Conservation (phyloP, 1,140 invertebrate species). For the Panagrolaimus sp. region DNA sequence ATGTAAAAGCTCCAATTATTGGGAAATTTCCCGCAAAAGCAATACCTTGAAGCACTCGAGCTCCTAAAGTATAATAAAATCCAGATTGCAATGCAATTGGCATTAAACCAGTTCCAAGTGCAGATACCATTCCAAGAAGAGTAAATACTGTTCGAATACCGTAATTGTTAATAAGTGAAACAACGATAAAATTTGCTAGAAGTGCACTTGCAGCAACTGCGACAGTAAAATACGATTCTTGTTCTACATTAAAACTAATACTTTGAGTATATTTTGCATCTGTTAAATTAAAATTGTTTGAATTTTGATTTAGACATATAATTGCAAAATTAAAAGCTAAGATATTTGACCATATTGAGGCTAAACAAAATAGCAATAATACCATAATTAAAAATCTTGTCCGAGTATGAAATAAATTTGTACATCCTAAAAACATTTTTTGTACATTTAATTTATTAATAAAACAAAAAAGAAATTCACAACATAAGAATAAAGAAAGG, state of each 20-base stretch:
- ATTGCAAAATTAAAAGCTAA: constrained; percentile 43
- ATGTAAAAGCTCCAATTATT: constrained; percentile 53
- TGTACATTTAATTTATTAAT: too few relatives aligned
- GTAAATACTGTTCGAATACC: constrained; percentile 42
- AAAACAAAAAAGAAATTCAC: too few relatives aligned
- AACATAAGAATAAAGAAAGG: neutral
- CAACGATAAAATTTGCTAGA: constrained; percentile 44
- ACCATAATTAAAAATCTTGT: constrained; percentile 42
- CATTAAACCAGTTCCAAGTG: constrained; percentile 30
- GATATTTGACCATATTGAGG: constrained; percentile 47
- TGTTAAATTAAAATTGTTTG: constrained; percentile 10
- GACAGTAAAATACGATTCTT: constrained; percentile 36
- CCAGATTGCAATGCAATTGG: constrained; percentile 34
- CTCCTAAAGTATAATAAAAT: constrained; percentile 41
- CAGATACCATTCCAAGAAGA: constrained; percentile 36
- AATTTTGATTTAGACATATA: constrained; percentile 35
- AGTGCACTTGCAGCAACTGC: constrained; percentile 38
- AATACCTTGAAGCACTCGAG: constrained; percentile 45
- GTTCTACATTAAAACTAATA: constrained; percentile 22
- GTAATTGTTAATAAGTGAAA: constrained; percentile 41
- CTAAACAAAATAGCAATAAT: constrained; percentile 34
- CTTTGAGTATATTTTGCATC: neutral
- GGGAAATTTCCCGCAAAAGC: constrained; percentile 52
- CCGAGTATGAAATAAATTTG: constrained; percentile 37
- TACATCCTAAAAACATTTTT: constrained; percentile 21